Evolutionary conservation across 2,113 vertebrate genomes (phyloP), one percentile per base, ranked within the genome.

Genomic region (Spea multiplicata): DNA sequence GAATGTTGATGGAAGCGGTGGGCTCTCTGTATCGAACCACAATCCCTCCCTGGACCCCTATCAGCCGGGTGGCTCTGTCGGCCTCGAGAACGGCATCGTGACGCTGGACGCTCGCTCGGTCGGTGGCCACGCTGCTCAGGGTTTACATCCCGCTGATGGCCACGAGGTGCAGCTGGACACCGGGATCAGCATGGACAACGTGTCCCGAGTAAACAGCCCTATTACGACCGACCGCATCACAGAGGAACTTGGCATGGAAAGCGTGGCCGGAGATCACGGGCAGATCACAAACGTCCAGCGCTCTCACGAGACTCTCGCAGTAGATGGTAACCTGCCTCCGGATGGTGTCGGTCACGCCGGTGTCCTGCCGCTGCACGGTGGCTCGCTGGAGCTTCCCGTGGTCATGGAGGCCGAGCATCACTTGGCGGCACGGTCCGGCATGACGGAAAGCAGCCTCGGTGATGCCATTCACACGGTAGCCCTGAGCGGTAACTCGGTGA

Each of bases 381-480:
- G 90, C 16, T 94, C 94, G 81, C 89, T 99, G 62, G 97, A 99
- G 84, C 93, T 99, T 48, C 94, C 96, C 0, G 96, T 97, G 0
- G 96, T 97, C 81, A 96, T 99, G 95, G 97, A 98, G 59, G 87
- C 94, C 0, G 93, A 97, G 72, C 96, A 97, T 72, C 93, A 98
- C 10, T 89, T 90, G 0, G 92, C 89, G 6, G 87, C 93, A 13
- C 90, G 92, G 81, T 81, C 45, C 13, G 88, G 90, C 64, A 92
- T 96, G 3, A 89, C 94, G 0, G 91, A 91, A 53, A 92, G 89
- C 47, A 87, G 93, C 47, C 92, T 98, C 73, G 90, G 87, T 71
- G 96, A 97, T 83, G 93, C 94, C 81, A 94, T 98, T 79, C 96
- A 98, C 83, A 83, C 93, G 0, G 94, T 93, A 78, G 93, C 94